Evolutionary conservation across 2,797 vertebrate genomes (phyloP).

Genomic region (Varecia variegata): DNA sequence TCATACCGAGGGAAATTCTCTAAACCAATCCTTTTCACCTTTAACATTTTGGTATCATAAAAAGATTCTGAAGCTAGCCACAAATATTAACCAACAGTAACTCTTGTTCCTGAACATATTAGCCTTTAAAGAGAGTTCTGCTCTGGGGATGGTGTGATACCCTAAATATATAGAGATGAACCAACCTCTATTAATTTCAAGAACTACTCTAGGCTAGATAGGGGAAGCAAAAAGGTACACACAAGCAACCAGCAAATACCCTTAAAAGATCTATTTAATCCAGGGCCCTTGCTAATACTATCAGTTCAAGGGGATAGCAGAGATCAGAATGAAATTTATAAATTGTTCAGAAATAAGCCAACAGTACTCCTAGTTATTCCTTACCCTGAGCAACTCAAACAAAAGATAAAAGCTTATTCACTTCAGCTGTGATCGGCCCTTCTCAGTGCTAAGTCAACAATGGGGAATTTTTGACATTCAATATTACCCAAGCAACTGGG

Average conservation of each 20-base stretch:
- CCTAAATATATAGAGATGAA: neutral
- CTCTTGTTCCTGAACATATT: neutral
- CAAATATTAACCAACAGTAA: neutral
- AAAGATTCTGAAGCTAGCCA: neutral
- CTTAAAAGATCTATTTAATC: neutral
- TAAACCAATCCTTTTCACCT: neutral
- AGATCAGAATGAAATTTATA: constrained; percentile 22
- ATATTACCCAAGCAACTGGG: neutral
- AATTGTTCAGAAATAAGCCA: constrained; percentile 49
- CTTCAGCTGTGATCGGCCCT: constrained; percentile 15
- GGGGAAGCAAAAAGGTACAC: neutral
- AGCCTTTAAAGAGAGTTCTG: neutral
- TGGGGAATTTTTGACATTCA: constrained; percentile 61
- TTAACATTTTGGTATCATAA: neutral
- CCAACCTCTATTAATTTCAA: neutral
- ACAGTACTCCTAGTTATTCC: neutral
- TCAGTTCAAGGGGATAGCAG: neutral
- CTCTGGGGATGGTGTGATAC: neutral
- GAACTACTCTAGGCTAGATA: neutral
- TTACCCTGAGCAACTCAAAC: constrained; percentile 14
- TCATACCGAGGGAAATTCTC: neutral
- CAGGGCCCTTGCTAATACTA: neutral
- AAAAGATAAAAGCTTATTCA: constrained; percentile 40
- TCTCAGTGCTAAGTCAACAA: constrained; percentile 50
- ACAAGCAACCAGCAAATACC: neutral